Percentiles rank a stretch among this genome's conserved stretches.
phyloP scores from a whole-genome alignment of 2,797 vertebrate species.

The Cacajao melanocephalus region DNA sequence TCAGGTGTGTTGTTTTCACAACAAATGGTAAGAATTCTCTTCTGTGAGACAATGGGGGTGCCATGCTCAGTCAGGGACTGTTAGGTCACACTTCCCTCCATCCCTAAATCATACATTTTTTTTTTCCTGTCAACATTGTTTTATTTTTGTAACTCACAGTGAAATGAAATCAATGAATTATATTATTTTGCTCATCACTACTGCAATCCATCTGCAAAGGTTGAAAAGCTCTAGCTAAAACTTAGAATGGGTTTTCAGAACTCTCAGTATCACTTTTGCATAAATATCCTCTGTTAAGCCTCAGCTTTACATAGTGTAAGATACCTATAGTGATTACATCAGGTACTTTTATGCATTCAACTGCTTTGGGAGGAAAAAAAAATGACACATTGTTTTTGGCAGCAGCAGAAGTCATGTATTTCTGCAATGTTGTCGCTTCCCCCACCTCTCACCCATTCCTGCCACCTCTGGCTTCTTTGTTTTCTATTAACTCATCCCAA shows the following conservation, averaged over 20 bases:
- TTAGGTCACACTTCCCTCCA: not conserved
- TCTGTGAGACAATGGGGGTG: not conserved
- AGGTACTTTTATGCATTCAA: slow-evolving; percentile 39
- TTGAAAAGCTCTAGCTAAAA: slow-evolving; percentile 46
- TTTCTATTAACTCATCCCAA: slow-evolving; percentile 80
- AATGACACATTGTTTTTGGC: slow-evolving; percentile 43
- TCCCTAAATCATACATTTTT: not conserved
- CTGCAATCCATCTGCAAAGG: slow-evolving; percentile 44
- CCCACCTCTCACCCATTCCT: not conserved
- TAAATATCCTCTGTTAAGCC: slow-evolving; percentile 34
- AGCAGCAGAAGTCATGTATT: slow-evolving; percentile 53
- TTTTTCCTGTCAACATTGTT: not conserved
- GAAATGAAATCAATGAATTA: not conserved
- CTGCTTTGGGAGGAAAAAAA: slow-evolving; percentile 61
- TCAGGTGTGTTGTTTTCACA: slow-evolving; percentile 70
- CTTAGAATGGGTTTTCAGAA: not conserved
- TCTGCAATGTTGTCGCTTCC: not conserved
- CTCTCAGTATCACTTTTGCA: slow-evolving; percentile 41
- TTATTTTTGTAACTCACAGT: not conserved
- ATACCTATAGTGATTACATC: slow-evolving; percentile 47
- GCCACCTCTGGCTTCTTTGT: slow-evolving; percentile 76
- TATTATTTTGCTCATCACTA: slow-evolving; percentile 35
- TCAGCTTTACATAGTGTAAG: slow-evolving; percentile 34
- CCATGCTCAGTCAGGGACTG: not conserved
- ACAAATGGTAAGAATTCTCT: not conserved